These are phyloP conservation scores for Sicus ferrugineus DNA, from an alignment of 2,888 invertebrate genomes.

Conservation along the genomic window DNA sequence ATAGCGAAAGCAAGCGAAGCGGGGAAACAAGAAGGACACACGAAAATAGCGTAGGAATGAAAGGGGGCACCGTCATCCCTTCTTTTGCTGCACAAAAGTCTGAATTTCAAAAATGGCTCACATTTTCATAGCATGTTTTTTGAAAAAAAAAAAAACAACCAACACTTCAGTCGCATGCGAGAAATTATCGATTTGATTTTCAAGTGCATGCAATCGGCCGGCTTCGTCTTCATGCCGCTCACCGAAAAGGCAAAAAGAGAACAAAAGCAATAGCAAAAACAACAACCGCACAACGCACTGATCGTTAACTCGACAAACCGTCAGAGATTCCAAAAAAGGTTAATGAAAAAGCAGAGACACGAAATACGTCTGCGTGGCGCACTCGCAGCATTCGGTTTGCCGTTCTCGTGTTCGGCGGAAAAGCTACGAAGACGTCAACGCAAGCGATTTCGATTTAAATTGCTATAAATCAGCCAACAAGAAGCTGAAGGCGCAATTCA, in stretches of 20 bases:
- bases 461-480: conserved; percentile 33
- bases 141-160: no score
- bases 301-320: conserved; percentile 15
- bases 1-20: no score
- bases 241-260: neutral
- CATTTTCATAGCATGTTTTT: neutral
- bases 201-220: neutral
- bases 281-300: neutral
- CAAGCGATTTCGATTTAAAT: conserved; percentile 33
- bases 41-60: no score
- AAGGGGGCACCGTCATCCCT: no score
- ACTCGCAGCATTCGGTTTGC: conserved; percentile 9
- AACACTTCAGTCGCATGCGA: neutral
- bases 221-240: conserved; percentile 2
- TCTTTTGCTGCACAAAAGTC: neutral
- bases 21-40: no score
- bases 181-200: conserved; percentile 1
- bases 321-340: conserved; percentile 7
- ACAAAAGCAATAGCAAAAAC: neutral
- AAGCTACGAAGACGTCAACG: conserved; percentile 26
- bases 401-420: neutral
- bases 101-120: neutral
- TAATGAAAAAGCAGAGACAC: neutral
- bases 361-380: conserved; percentile 12
- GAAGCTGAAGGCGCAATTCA: neutral